A percentile compares a stretch with the other conserved stretches of the same genome.
These are phyloP conservation scores for Carassius carassius DNA, from an alignment of 2,113 vertebrate species.

Conservation along the genomic window DNA sequence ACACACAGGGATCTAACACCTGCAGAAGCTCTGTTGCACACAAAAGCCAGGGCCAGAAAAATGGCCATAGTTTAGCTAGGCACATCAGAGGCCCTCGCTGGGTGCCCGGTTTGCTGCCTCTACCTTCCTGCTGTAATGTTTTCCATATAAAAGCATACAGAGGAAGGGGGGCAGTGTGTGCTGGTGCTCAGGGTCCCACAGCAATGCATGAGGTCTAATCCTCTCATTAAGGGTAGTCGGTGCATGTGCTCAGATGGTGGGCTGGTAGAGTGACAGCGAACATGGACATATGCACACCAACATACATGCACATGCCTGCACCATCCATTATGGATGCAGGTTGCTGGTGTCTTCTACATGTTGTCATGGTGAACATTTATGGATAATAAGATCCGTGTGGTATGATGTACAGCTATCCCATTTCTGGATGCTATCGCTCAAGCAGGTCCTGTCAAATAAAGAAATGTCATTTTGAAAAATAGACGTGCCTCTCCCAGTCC, in stretches of 20 bases:
- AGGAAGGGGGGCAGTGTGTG: slow-evolving; percentile 61
- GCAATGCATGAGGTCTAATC: slow-evolving; percentile 68
- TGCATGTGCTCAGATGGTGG: slow-evolving; percentile 70
- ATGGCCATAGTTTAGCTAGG: not conserved
- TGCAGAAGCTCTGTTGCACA: slow-evolving; percentile 11
- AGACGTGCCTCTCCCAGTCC: not conserved
- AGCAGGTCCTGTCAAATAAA: slow-evolving; percentile 24
- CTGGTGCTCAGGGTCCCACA: slow-evolving; percentile 62
- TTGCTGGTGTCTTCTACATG: not conserved
- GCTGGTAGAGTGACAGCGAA: slow-evolving; percentile 65
- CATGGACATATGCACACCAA: slow-evolving; percentile 30
- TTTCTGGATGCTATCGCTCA: slow-evolving; percentile 8
- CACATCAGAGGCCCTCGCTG: slow-evolving; percentile 50
- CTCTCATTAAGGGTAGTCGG: slow-evolving; percentile 71
- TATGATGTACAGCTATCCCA: not conserved
- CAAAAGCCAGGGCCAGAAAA: slow-evolving; percentile 13
- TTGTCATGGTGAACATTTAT: not conserved
- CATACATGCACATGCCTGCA: not conserved
- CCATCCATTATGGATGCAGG: not conserved
- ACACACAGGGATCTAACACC: slow-evolving; percentile 27
- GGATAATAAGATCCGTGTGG: slow-evolving; percentile 7
- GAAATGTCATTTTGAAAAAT: slow-evolving; percentile 19
- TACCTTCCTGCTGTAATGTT: slow-evolving; percentile 66
- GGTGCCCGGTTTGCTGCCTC: slow-evolving; percentile 35
- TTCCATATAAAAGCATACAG: slow-evolving; percentile 66